Percentiles rank a stretch among this genome's conserved stretches.
Conservation (phyloP, 2,888 invertebrate species). For the Chaetogeoica ovagalla region DNA sequence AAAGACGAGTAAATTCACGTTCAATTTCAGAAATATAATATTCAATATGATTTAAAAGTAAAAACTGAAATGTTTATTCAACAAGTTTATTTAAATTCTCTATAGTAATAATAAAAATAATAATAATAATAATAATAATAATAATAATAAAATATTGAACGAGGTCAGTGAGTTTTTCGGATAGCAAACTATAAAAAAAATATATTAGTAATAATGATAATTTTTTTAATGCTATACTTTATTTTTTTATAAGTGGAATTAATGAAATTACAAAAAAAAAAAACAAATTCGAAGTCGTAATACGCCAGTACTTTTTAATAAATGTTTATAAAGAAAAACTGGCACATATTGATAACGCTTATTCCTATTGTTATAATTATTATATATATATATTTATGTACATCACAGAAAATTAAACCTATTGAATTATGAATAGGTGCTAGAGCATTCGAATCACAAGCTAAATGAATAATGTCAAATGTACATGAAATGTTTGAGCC, state of each 20-base stretch:
- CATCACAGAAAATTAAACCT: slow-evolving; percentile 45
- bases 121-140: too few species aligned
- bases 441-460: slow-evolving; percentile 10
- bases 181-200: neutral
- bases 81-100: neutral
- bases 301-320: neutral
- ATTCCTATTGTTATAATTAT: slow-evolving; percentile 32
- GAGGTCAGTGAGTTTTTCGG: slow-evolving; percentile 7
- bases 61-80: neutral
- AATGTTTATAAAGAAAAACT: neutral
- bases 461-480: slow-evolving; percentile 28
- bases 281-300: slow-evolving; percentile 12
- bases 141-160: neutral
- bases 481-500: slow-evolving; percentile 1
- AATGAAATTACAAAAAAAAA: neutral
- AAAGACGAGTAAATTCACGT: neutral
- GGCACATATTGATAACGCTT: slow-evolving; percentile 14
- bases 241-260: neutral
- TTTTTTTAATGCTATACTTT: neutral
- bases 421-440: slow-evolving; percentile 32
- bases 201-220: too few species aligned
- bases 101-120: neutral
- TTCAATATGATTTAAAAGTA: too few species aligned
- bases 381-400: slow-evolving; percentile 14
- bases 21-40: too few species aligned